Percentiles rank a stretch among this genome's conserved stretches.
phyloP scores from a whole-genome alignment of 23 tunicate genomes.

The Corella eumyota region DNA sequence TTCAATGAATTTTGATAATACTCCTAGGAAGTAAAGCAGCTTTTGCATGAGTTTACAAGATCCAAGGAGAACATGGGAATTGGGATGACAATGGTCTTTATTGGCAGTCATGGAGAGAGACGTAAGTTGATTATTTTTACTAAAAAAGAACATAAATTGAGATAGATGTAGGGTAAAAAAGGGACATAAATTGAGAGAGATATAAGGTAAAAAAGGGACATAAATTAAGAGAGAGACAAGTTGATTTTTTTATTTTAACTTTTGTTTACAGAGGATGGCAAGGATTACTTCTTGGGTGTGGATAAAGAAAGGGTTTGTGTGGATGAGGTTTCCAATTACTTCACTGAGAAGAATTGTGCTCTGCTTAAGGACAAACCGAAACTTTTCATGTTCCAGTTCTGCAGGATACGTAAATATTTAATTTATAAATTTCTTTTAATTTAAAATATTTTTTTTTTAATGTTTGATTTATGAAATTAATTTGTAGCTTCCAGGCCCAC shows the following conservation, averaged over 20 bases:
- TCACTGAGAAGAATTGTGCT: conserved; percentile 7
- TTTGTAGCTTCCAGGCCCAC: no score
- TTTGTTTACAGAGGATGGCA: conserved; percentile 4
- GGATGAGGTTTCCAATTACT: conserved; percentile 7
- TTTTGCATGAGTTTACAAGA: conserved; percentile 22
- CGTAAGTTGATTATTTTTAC: conserved; percentile 14
- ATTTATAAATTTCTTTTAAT: no score
- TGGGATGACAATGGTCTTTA: conserved; percentile 16
- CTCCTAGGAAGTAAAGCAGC: conserved; percentile 17
- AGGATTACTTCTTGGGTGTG: conserved; percentile 28
- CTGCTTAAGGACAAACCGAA: conserved; percentile 25
- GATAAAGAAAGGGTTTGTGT: conserved; percentile 12
- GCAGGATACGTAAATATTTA: no score
- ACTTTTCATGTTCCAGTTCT: conserved; percentile 37
- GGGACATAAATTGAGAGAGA: not conserved
- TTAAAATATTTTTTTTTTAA: no score
- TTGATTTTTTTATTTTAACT: no score
- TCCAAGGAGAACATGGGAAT: conserved; percentile 14
- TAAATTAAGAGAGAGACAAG: not conserved
- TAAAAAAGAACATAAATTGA: not conserved
- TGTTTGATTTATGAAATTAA: no score
- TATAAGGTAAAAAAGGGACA: not conserved
- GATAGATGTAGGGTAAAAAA: not conserved
- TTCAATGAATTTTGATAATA: not conserved
- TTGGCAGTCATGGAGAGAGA: conserved; percentile 50